phyloP scores from a whole-genome alignment of 1,140 invertebrate genomes.

The Pectinophora gossypiella region DNA sequence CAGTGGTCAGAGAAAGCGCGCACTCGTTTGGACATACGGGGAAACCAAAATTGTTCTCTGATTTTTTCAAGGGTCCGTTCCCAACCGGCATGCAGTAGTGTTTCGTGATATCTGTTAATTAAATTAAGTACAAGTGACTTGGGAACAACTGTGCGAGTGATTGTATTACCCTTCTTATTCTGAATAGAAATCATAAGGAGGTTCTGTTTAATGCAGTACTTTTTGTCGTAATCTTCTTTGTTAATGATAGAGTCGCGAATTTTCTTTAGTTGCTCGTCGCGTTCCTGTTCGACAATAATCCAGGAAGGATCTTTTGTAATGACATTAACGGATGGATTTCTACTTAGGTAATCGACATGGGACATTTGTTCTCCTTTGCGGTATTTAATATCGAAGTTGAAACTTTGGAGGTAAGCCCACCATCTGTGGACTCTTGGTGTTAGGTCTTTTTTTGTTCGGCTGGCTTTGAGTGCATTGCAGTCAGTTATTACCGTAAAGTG shows the following conservation, averaged over 20 bases:
- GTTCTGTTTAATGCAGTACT: slow-evolving; percentile 2
- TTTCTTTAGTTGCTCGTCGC: neutral
- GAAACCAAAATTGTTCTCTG: slow-evolving; percentile 8
- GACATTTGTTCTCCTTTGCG: slow-evolving; percentile 16
- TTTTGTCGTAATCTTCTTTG: slow-evolving; percentile 1
- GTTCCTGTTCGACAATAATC: slow-evolving; percentile 17
- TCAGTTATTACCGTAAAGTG: slow-evolving; percentile 30
- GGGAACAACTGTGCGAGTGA: neutral
- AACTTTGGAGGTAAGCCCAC: slow-evolving; percentile 16
- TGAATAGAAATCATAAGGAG: slow-evolving; percentile 7
- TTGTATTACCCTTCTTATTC: neutral
- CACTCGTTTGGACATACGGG: slow-evolving; percentile 20
- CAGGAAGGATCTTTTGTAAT: slow-evolving; percentile 28
- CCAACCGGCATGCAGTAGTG: slow-evolving; percentile 15
- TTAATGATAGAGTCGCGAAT: neutral
- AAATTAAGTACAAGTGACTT: slow-evolving; percentile 5
- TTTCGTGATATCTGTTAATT: slow-evolving; percentile 20
- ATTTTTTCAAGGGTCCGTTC: neutral
- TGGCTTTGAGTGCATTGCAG: slow-evolving; percentile 22
- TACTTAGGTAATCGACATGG: slow-evolving; percentile 21
- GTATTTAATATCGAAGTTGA: slow-evolving; percentile 17
- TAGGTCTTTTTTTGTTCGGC: slow-evolving; percentile 14
- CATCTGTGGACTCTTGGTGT: slow-evolving; percentile 10
- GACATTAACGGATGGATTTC: slow-evolving; percentile 39
- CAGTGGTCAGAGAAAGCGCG: slow-evolving; percentile 29